These are phyloP conservation scores for Hippopotamyrus pictus DNA, from an alignment of 2,797 vertebrate species.

Conservation along the genomic window DNA sequence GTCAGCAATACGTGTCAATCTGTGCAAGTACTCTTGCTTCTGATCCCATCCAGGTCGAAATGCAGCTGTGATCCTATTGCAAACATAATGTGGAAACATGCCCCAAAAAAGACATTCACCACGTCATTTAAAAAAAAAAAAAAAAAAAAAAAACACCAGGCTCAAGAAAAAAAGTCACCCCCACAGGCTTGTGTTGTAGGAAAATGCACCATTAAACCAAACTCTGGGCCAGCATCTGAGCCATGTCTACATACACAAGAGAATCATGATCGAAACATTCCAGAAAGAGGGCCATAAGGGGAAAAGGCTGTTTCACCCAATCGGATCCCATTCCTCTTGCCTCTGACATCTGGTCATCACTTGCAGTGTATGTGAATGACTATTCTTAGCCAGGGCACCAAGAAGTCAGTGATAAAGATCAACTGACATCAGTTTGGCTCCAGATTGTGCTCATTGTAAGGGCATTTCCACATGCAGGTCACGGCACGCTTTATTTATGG, in stretches of 20 bases:
- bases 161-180: constrained; percentile 7
- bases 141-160: constrained; percentile 9
- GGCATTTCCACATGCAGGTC: not conserved
- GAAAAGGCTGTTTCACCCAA: not conserved
- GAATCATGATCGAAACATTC: not conserved
- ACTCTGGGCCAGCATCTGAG: not conserved
- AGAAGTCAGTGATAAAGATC: not conserved
- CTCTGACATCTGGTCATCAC: not conserved
- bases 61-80: not conserved
- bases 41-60: not conserved
- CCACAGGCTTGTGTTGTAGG: not conserved
- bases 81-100: not conserved
- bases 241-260: not conserved
- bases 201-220: not conserved
- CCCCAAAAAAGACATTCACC: not conserved
- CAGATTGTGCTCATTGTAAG: not conserved
- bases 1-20: not conserved
- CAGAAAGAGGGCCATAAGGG: not conserved
- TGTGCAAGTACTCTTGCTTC: not conserved
- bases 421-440: not conserved
- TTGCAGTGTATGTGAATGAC: constrained; percentile 19
- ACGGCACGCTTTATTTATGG: not conserved
- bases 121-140: constrained; percentile 19
- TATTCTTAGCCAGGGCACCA: constrained; percentile 14
- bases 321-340: not conserved